A percentile compares a stretch with the other conserved stretches of the same genome.
Conservation (phyloP, 64 coral and sea anemone species). For the Montipora cactus region DNA sequence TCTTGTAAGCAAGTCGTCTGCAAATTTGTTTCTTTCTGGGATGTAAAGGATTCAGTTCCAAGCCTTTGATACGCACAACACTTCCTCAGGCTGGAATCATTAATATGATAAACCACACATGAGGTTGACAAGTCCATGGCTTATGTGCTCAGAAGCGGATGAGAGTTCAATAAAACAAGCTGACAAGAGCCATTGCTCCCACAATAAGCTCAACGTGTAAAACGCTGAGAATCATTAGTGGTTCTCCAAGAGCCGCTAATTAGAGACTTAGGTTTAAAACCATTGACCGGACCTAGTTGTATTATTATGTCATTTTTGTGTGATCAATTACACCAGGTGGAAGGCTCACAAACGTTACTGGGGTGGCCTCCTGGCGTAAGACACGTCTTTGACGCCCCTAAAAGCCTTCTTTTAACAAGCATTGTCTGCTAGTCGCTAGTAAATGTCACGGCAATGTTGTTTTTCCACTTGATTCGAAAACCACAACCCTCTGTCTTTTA, state of each 20-base stretch:
- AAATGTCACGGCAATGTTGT: conserved; percentile 32
- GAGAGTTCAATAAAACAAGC: background rate
- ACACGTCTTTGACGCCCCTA: conserved; percentile 47
- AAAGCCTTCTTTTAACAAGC: conserved; percentile 9
- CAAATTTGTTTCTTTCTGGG: conserved; percentile 14
- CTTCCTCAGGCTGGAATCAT: conserved; percentile 17
- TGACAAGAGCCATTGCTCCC: background rate
- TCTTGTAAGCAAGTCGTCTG: background rate
- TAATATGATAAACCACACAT: conserved; percentile 48
- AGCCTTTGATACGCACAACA: conserved; percentile 42
- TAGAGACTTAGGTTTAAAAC: conserved; percentile 48
- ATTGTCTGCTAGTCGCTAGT: conserved; percentile 18
- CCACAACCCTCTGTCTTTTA: conserved; percentile 2
- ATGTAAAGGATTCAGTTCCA: conserved; percentile 4
- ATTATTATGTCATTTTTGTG: conserved; percentile 64
- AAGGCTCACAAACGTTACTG: conserved; percentile 71
- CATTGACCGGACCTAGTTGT: conserved; percentile 45
- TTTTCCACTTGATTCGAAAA: conserved; percentile 3
- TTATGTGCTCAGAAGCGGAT: background rate
- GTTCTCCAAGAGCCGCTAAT: conserved; percentile 72
- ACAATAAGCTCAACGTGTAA: conserved; percentile 45
- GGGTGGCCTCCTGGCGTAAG: conserved; percentile 45
- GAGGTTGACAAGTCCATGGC: background rate
- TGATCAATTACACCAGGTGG: conserved; percentile 66
- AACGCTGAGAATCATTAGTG: conserved; percentile 38